phyloP scores from a whole-genome alignment of 2,113 vertebrate species.

The Cyanoliseus patagonus region DNA sequence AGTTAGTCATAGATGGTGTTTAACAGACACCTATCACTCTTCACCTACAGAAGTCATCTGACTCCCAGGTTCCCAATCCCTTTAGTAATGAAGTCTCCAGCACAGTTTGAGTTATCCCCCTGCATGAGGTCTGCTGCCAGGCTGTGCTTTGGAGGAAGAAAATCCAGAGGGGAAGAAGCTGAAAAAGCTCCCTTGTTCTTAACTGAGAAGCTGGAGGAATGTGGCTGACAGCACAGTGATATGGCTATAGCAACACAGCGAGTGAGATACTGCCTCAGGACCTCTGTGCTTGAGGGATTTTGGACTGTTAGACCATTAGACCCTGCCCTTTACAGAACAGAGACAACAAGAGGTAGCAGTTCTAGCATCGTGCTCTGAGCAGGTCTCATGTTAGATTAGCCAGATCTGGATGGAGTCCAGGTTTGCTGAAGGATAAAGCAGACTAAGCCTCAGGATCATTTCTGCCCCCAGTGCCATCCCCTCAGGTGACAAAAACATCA shows the following conservation, averaged over 20 bases:
- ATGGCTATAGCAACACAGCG: not conserved
- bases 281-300: not conserved
- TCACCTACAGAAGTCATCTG: not conserved
- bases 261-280: too few relatives aligned
- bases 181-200: not conserved
- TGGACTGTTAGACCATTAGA: too few relatives aligned
- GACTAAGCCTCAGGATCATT: not conserved
- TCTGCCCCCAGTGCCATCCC: not conserved
- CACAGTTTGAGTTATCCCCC: not conserved
- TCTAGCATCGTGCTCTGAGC: not conserved
- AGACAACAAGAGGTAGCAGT: not conserved
- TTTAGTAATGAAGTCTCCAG: not conserved
- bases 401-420: not conserved
- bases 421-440: not conserved
- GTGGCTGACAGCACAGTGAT: not conserved
- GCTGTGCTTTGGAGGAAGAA: not conserved
- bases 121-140: not conserved
- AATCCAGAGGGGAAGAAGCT: not conserved
- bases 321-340: not conserved
- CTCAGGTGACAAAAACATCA: not conserved
- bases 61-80: not conserved
- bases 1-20: not conserved
- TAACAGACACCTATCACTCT: not conserved
- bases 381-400: not conserved
- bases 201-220: not conserved